Percentiles rank a stretch among this genome's conserved stretches.
These are phyloP conservation scores for Calliphora vicina DNA, from an alignment of 1,140 invertebrate species.

Conservation along the genomic window DNA sequence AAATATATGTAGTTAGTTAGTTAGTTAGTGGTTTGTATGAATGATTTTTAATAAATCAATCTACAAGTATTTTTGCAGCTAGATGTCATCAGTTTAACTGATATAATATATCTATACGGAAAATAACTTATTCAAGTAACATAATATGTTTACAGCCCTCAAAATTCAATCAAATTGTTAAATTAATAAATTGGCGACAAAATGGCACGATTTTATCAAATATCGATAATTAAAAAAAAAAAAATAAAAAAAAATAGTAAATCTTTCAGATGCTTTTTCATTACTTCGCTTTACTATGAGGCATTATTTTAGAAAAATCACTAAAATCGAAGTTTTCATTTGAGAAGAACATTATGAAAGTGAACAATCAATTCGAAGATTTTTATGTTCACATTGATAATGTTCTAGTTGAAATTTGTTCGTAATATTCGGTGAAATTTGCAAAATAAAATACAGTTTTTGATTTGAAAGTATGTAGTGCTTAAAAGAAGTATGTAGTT, in stretches of 20 bases:
- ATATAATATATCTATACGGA: background rate
- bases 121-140: background rate
- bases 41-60: no score
- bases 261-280: background rate
- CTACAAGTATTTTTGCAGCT: background rate
- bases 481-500: constrained; percentile 60
- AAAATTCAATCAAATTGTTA: background rate
- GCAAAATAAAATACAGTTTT: background rate
- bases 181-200: background rate
- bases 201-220: constrained; percentile 24
- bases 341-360: background rate
- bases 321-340: background rate
- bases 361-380: background rate
- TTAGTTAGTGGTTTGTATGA: no score
- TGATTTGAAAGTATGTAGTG: no score
- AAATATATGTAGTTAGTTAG: no score
- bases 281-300: background rate
- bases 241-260: background rate
- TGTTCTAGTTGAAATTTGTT: background rate
- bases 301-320: background rate
- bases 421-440: background rate
- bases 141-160: constrained; percentile 12
- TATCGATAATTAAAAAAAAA: no score
- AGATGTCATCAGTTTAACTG: constrained; percentile 14
- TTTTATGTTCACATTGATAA: background rate